phyloP scores from a whole-genome alignment of 2,113 vertebrate genomes.

The Brachyhypopomus gauderio region DNA sequence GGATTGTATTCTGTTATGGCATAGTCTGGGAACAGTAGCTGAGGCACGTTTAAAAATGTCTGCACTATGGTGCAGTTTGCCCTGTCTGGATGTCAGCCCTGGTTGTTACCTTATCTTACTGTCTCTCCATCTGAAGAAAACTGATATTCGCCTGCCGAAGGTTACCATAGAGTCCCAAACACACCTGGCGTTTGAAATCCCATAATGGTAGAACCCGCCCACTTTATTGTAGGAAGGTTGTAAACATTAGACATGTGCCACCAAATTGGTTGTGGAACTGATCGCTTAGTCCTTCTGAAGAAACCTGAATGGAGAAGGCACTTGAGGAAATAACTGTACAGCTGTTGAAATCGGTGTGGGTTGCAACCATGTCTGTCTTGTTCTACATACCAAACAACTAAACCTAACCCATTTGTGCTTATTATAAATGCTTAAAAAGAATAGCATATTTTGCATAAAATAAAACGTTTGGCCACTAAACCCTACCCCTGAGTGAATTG shows the following conservation, averaged over 20 bases:
- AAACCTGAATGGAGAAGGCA: not conserved
- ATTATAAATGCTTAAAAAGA: not conserved
- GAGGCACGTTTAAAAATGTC: conserved; percentile 15
- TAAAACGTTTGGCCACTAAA: not conserved
- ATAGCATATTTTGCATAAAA: not conserved
- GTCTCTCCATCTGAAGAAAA: conserved; percentile 60
- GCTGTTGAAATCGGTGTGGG: not conserved
- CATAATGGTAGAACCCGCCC: conserved; percentile 43
- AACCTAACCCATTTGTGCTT: not conserved
- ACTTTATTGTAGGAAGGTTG: not conserved
- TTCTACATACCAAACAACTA: not conserved
- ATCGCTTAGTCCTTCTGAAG: conserved; percentile 9
- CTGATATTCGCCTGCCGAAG: conserved; percentile 61
- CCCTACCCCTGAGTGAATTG: not conserved
- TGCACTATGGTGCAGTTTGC: not conserved
- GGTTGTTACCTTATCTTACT: conserved; percentile 59
- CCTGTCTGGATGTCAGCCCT: conserved; percentile 41
- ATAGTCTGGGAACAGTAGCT: conserved; percentile 8
- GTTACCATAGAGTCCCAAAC: conserved; percentile 65
- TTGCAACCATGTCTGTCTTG: not conserved
- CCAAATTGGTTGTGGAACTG: conserved; percentile 18
- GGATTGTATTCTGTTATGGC: conserved; percentile 45
- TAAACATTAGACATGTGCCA: conserved; percentile 25
- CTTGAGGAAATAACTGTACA: not conserved
- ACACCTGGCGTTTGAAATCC: conserved; percentile 50